phyloP scores from a whole-genome alignment of 2,888 invertebrate species.

The Platycheirus albimanus region DNA sequence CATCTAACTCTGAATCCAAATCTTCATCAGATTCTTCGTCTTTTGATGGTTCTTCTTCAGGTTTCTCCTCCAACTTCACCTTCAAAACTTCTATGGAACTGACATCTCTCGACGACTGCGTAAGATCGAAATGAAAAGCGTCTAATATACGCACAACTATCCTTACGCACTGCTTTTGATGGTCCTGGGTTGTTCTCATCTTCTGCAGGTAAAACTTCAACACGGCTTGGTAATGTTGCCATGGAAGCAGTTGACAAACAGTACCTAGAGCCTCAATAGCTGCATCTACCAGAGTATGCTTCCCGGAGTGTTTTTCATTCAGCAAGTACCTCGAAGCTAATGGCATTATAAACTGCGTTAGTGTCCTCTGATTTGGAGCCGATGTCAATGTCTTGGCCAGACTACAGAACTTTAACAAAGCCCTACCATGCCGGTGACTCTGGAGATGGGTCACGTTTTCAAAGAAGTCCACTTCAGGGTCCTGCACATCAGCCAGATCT shows the following conservation, averaged over 20 bases:
- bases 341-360: slow-evolving; percentile 94
- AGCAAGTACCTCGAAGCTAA: slow-evolving; percentile 91
- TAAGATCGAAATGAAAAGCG: slow-evolving; percentile 95
- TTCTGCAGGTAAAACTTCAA: slow-evolving; percentile 91
- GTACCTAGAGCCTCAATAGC: slow-evolving; percentile 91
- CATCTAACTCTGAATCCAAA: slow-evolving; percentile 75
- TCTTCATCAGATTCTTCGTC: slow-evolving; percentile 80
- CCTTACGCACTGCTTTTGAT: slow-evolving; percentile 92
- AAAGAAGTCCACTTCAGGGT: slow-evolving; percentile 96
- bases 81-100: slow-evolving; percentile 75
- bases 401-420: slow-evolving; percentile 89
- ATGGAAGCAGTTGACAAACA: slow-evolving; percentile 91
- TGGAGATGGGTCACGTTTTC: slow-evolving; percentile 95
- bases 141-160: slow-evolving; percentile 91
- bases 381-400: slow-evolving; percentile 86
- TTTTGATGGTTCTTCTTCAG: slow-evolving; percentile 74
- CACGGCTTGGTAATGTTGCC: slow-evolving; percentile 94
- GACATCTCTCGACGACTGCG: slow-evolving; percentile 83
- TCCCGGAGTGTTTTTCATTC: slow-evolving; percentile 89
- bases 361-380: slow-evolving; percentile 86
- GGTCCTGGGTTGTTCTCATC: slow-evolving; percentile 88
- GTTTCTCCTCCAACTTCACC: slow-evolving; percentile 76
- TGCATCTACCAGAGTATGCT: slow-evolving; percentile 92
- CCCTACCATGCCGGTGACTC: slow-evolving; percentile 92
- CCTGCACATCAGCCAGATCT: slow-evolving; percentile 86